Conservation (phyloP, 2,113 vertebrate species). For the Poeciliopsis prolifica region DNA sequence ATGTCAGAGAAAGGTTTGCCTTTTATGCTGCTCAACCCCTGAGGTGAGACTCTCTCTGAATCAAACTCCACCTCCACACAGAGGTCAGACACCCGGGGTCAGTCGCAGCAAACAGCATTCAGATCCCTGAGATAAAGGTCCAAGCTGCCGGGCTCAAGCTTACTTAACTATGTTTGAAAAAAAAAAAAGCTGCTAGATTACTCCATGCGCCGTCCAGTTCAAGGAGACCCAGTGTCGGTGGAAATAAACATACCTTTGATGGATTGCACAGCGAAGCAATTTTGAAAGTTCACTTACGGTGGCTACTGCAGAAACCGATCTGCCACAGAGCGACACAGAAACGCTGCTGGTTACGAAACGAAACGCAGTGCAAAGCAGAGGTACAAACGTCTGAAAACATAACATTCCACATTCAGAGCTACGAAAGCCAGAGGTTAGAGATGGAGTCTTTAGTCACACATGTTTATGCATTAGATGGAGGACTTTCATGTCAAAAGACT, state of each 20-base stretch:
- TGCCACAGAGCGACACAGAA: neutral
- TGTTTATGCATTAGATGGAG: neutral
- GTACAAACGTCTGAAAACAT: neutral
- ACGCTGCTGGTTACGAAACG: neutral
- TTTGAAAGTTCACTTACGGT: slow-evolving; percentile 12
- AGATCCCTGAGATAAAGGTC: slow-evolving; percentile 22
- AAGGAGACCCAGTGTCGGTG: neutral
- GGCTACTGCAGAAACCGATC: neutral
- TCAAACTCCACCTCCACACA: slow-evolving; percentile 35
- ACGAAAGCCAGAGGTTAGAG: neutral
- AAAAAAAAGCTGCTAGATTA: neutral
- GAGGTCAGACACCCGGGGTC: slow-evolving; percentile 40
- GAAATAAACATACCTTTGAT: slow-evolving; percentile 6
- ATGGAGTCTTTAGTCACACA: neutral
- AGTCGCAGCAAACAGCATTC: slow-evolving; percentile 6
- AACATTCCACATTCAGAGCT: neutral
- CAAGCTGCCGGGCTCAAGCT: neutral
- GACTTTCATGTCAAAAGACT: neutral
- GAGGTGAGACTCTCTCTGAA: slow-evolving; percentile 34
- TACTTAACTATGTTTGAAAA: neutral
- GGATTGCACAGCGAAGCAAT: slow-evolving; percentile 1
- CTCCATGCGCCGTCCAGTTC: neutral
- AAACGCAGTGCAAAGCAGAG: neutral
- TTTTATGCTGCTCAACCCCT: slow-evolving; percentile 29
- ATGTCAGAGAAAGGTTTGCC: slow-evolving; percentile 26